Base-by-base conservation (phyloP, 2,113 vertebrate genomes). In the Alces alces region DNA sequence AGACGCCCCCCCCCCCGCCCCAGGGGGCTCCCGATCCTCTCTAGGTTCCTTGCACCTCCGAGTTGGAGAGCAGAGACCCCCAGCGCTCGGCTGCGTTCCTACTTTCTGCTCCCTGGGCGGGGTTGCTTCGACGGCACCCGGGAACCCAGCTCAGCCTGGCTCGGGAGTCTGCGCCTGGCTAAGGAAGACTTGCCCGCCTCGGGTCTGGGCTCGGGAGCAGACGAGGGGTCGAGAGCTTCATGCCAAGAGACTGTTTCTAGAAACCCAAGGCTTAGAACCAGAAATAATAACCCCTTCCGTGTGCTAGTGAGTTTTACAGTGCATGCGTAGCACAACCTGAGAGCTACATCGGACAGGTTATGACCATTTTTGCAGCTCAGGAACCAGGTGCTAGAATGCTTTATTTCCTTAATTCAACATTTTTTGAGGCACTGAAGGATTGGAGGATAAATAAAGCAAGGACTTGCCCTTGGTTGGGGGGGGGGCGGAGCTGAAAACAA, bases 401-500 rank as follows among this genome's bases (percentile, higher is more conserved):
- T 85, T 95, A 57, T 93, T 94, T 93, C 11, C 88, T 89, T 89
- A 55, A 85, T 66, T 82, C 45, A 79, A 14, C 36, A 30, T 94
- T 43, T 89, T 19, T 55, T 33, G 86, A 88, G 60, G 36, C 15
- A 45, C 16, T 76, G 47, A n/a, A n/a, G 39, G 4, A 30, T 21
- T 83, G 9, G 8, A 86, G 21, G n/a, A 54, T 78, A 84, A 79
- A 57, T 82, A 86, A 86, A 95, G 45, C 10, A 45, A 30, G 57
- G 30, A 60, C 64, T 73, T 17, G 39, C 23, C 14, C 8, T 76
- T 0, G 12, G 60, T 5, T 4, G 3, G 19, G 57, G 58, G 45
- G 11, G 19, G 17, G 47, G 27, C 93, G 8, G 45, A 10, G 45
- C 45, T 17, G 28, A 50, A 80, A 58, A 79, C 89, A 70, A 11